Conservation (phyloP, 2,888 invertebrate species). For the Enoplolaimus lenunculus region DNA sequence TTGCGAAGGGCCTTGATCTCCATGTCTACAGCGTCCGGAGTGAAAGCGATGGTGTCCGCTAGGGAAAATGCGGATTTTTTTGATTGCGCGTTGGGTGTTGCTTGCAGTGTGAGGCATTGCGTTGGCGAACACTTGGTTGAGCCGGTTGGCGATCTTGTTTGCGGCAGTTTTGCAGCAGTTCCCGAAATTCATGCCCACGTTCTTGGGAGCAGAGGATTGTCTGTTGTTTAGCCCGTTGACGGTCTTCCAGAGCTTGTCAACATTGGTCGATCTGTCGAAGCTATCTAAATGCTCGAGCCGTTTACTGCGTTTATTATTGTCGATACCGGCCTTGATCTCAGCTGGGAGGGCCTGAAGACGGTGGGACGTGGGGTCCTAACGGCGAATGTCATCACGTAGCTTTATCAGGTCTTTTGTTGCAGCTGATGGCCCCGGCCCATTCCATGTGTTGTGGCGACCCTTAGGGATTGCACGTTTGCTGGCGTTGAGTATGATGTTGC, state of each 20-base stretch:
- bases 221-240: background rate
- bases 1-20: background rate
- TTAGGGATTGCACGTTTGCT: background rate
- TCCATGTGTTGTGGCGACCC: background rate
- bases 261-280: conserved; percentile 3
- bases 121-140: background rate
- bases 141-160: background rate
- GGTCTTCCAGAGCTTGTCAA: background rate
- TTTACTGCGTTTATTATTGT: background rate
- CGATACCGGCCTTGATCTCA: background rate
- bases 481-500: background rate
- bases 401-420: background rate
- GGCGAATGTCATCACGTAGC: background rate
- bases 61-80: background rate
- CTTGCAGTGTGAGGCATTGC: background rate
- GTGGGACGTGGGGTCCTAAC: background rate
- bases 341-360: background rate
- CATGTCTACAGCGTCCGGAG: background rate
- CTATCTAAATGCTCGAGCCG: conserved; percentile 2
- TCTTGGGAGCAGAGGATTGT: background rate
- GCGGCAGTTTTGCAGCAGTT: background rate
- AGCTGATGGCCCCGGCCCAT: background rate
- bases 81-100: background rate
- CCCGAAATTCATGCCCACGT: background rate
- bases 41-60: background rate